These are phyloP conservation scores for Leptonema lineaticorne DNA, from an alignment of 1,140 invertebrate species.

Conservation along the genomic window DNA sequence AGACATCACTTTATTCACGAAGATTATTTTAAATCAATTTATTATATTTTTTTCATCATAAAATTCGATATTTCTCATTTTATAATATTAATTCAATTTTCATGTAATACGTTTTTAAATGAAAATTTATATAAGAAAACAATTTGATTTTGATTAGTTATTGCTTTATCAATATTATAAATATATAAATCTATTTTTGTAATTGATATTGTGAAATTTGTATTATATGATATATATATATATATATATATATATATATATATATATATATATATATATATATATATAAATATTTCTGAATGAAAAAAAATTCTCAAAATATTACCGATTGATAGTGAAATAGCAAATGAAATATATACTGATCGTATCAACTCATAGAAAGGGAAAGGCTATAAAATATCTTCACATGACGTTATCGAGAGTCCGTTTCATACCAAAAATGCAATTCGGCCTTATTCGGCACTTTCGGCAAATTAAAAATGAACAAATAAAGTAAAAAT, in stretches of 20 bases:
- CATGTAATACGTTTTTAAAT: too few species aligned
- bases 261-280: neutral
- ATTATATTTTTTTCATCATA: too few species aligned
- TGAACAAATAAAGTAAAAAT: neutral
- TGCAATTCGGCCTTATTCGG: slow-evolving; percentile 17
- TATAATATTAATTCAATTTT: too few species aligned
- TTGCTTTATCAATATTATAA: too few species aligned
- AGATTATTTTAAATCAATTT: too few species aligned
- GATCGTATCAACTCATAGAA: slow-evolving; percentile 8
- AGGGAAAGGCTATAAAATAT: slow-evolving; percentile 22
- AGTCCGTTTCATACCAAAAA: slow-evolving; percentile 2
- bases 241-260: neutral
- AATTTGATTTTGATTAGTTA: too few species aligned
- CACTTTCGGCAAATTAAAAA: neutral
- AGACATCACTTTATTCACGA: too few species aligned
- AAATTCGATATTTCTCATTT: too few species aligned
- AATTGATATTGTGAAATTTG: too few species aligned
- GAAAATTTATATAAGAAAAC: too few species aligned
- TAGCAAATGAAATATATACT: slow-evolving; percentile 17
- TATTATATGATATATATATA: neutral
- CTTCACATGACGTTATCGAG: slow-evolving; percentile 24
- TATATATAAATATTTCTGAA: neutral
- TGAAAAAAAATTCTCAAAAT: too few species aligned
- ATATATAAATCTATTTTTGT: too few species aligned
- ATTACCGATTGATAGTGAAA: slow-evolving; percentile 17